These are phyloP conservation scores for Serripes groenlandicus DNA, from an alignment of 2,888 invertebrate species.

Conservation along the genomic window DNA sequence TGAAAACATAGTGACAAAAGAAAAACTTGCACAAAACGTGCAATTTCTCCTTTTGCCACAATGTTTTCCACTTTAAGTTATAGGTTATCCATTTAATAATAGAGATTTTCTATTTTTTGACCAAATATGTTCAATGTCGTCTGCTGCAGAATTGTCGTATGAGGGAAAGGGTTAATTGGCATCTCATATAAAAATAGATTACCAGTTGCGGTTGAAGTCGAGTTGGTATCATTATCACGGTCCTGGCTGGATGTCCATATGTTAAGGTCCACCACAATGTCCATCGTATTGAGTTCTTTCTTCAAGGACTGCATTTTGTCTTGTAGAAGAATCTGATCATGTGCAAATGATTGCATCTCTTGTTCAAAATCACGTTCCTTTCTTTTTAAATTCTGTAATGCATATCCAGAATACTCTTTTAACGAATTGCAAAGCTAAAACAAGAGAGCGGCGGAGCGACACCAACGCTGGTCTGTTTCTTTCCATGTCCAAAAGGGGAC, in stretches of 20 bases:
- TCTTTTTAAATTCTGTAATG: constrained; percentile 74
- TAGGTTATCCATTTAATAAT: too few relatives aligned
- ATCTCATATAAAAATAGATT: too few relatives aligned
- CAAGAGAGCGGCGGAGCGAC: not conserved
- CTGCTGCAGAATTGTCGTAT: too few relatives aligned
- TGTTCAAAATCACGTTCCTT: constrained; percentile 79
- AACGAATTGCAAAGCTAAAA: not conserved
- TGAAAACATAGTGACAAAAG: too few relatives aligned
- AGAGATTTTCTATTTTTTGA: too few relatives aligned
- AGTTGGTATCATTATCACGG: constrained; percentile 73
- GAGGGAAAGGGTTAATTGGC: too few relatives aligned
- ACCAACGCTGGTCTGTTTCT: too few relatives aligned
- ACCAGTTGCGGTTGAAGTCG: constrained; percentile 82
- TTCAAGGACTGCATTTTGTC: constrained; percentile 72
- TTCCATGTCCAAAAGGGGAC: too few relatives aligned
- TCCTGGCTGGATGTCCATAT: constrained; percentile 63
- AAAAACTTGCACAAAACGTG: too few relatives aligned
- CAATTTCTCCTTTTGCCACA: not conserved
- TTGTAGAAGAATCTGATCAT: constrained; percentile 76
- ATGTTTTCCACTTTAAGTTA: too few relatives aligned
- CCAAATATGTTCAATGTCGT: too few relatives aligned
- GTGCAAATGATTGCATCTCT: constrained; percentile 77
- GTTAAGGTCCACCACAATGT: constrained; percentile 78
- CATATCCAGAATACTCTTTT: not conserved
- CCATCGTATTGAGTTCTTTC: constrained; percentile 74